Conservation (phyloP, 2,113 vertebrate species). For the Cisticola juncidis region DNA sequence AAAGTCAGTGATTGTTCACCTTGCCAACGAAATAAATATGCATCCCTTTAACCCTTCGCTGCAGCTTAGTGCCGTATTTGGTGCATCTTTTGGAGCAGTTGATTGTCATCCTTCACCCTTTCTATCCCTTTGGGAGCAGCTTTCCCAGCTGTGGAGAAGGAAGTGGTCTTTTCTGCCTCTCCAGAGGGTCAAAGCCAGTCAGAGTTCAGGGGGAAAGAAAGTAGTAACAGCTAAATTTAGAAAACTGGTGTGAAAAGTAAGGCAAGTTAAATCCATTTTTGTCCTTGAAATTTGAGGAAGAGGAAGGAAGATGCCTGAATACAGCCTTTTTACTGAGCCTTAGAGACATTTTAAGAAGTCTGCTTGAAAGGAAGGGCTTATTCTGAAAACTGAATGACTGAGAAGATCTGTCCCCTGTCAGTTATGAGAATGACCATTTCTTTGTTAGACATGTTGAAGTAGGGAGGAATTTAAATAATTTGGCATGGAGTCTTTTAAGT, state of each 20-base stretch:
- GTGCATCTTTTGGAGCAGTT: constrained; percentile 12
- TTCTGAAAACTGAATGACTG: constrained; percentile 29
- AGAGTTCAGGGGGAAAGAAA: constrained; percentile 63
- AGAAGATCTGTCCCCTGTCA: background rate
- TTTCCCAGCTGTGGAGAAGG: constrained; percentile 64
- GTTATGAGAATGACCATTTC: background rate
- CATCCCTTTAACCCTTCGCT: background rate
- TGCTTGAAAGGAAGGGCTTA: background rate
- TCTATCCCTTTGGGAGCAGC: constrained; percentile 40
- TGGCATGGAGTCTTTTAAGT: background rate
- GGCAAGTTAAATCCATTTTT: constrained; percentile 19
- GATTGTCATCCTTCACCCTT: constrained; percentile 39
- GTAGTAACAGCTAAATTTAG: constrained; percentile 55
- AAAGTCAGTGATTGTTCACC: background rate
- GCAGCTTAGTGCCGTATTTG: background rate
- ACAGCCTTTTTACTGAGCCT: background rate
- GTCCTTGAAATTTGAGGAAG: constrained; percentile 20
- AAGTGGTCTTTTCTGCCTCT: constrained; percentile 54
- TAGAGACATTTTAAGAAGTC: background rate
- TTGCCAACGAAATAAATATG: constrained; percentile 11
- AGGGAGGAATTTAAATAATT: constrained; percentile 30
- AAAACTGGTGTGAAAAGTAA: constrained; percentile 60
- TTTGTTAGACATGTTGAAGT: background rate
- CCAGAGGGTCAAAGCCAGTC: constrained; percentile 18
- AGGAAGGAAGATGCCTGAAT: constrained; percentile 39